Evolutionary conservation across 2,888 invertebrate species (phyloP), one percentile per base, ranked within the genome.

Genomic region (Campoplex nolae): DNA sequence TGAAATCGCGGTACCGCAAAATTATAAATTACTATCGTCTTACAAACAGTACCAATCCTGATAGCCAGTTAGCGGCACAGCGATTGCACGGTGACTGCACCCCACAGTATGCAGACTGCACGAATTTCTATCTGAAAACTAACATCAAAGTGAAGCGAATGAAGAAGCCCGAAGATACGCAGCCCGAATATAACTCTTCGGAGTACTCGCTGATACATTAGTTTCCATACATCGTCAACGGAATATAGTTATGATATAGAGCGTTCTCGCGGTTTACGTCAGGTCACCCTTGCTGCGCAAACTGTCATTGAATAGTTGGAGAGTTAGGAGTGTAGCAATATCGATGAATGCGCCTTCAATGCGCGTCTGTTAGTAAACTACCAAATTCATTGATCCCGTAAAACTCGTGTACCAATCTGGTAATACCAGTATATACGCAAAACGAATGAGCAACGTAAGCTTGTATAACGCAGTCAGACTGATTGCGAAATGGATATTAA

Each of bases 331-430:
- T 18, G 6, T 38, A 74, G 35, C 45, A 32, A 73, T 38, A 38
- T 74, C 67, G 74, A 67, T 65, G 81, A 73, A 74, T 81, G 67
- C 54, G 42, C 23, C 38, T 79, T 58, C 56, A 78, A 67, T 74
- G 42, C 51, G 38, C 56, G 28, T 73, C 42, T 28, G 42, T 23
- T 75, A 38, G 42, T 48, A 65, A 76, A 76, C 62, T 76, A 9
- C 32, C 23, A 65, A 76, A 76, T 42, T 65, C 48, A 76, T 76
- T 65, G 65, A 76, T 76, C 58, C 32, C 13, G 32, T 48, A 48
- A 45, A 75, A 75, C 62, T 76, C 51, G 35, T 51, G 7, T 51
- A 32, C 3, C 48, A 13, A 76, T 76, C 48, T 76, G 48, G 35
- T 76, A 35, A 48, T 13, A 32, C 62, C 13, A 32, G 65, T 65